Evolutionary conservation across 1,140 invertebrate species (phyloP).

Genomic region (Diploscapter pachys): DNA sequence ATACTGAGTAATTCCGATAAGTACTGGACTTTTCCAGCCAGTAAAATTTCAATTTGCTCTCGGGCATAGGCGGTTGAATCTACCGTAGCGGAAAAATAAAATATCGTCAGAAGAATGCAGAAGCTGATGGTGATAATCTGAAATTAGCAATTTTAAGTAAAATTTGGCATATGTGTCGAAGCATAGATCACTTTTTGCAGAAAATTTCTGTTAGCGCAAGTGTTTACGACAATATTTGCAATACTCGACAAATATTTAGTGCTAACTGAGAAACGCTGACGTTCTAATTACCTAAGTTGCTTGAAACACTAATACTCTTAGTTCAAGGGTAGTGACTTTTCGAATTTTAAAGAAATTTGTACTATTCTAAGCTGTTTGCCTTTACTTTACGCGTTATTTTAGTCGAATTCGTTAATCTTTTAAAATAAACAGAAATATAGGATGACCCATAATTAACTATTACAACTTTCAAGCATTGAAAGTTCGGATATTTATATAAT

Average conservation of each 20-base stretch:
- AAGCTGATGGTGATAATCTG: conserved; percentile 33
- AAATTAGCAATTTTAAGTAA: conserved; percentile 10
- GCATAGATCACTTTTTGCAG: background rate
- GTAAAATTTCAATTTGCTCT: conserved; percentile 28
- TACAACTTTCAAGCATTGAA: too few species aligned
- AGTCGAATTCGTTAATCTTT: too few species aligned
- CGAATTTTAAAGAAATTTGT: too few species aligned
- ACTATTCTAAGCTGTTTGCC: too few species aligned
- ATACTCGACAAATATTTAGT: conserved; percentile 5
- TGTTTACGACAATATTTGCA: background rate
- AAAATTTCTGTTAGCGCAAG: background rate
- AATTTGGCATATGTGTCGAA: background rate
- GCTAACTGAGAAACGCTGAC: background rate
- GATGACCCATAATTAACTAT: too few species aligned
- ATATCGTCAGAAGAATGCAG: conserved; percentile 28
- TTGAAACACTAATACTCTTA: too few species aligned
- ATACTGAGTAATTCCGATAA: conserved; percentile 17
- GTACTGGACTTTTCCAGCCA: conserved; percentile 23
- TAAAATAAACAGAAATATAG: too few species aligned
- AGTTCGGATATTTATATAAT: too few species aligned
- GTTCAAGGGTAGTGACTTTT: too few species aligned
- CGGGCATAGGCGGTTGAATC: conserved; percentile 27
- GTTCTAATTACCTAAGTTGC: too few species aligned
- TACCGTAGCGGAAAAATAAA: conserved; percentile 18
- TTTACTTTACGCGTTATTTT: too few species aligned